Percentiles rank a stretch among this genome's conserved stretches.
Conservation (phyloP, 1,140 invertebrate genomes). For the Leucophenga varia region DNA sequence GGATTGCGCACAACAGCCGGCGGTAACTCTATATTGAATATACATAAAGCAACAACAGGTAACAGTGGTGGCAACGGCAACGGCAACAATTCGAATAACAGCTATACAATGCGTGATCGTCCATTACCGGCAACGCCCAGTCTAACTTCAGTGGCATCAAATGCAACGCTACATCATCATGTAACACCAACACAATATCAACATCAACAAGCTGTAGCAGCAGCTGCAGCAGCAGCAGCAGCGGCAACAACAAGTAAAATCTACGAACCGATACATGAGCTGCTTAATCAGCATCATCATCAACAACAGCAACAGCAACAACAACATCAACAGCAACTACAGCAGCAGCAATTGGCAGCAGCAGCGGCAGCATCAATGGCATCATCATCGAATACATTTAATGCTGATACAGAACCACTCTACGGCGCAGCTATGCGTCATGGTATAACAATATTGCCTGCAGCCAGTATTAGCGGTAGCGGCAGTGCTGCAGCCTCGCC, state of each 20-base stretch:
- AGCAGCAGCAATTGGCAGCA: constrained; percentile 17
- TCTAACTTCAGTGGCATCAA: constrained; percentile 60
- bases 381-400: constrained; percentile 20
- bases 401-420: constrained; percentile 42
- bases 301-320: constrained; percentile 30
- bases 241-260: constrained; percentile 47
- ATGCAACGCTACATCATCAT: constrained; percentile 38
- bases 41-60: constrained; percentile 63
- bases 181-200: constrained; percentile 46
- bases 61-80: constrained; percentile 47
- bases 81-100: constrained; percentile 58
- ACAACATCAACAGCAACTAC: constrained; percentile 19
- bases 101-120: constrained; percentile 61
- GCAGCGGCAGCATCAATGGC: constrained; percentile 1
- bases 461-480: constrained; percentile 27
- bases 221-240: constrained; percentile 59
- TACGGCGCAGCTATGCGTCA: constrained; percentile 29
- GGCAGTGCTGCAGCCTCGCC: constrained; percentile 25
- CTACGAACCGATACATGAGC: constrained; percentile 50
- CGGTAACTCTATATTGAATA: constrained; percentile 75
- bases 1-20: constrained; percentile 81
- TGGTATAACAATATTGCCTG: constrained; percentile 38
- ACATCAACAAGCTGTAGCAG: constrained; percentile 55
- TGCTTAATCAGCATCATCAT: constrained; percentile 27
- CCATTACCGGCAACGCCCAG: constrained; percentile 63